A percentile compares a stretch with the other conserved stretches of the same genome.
phyloP scores from a whole-genome alignment of 2,888 invertebrate species.

The Eupithecia abbreviata region DNA sequence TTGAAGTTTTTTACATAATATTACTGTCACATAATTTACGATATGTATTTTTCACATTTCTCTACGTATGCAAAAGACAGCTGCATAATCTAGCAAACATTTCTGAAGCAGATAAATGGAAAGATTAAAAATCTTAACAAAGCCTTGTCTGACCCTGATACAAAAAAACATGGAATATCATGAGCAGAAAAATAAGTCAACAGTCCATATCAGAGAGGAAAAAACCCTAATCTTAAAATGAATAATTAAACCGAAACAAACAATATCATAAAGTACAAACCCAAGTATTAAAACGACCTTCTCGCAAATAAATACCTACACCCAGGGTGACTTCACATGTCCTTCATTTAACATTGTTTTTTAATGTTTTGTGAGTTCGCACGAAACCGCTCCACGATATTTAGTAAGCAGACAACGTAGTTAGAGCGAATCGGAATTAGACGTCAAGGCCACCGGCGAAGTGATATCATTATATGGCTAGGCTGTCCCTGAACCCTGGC shows the following conservation, averaged over 20 bases:
- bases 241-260: constrained; percentile 25
- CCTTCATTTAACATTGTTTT: constrained; percentile 45
- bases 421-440: constrained; percentile 78
- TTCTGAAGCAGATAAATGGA: background rate
- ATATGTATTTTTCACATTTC: background rate
- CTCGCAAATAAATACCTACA: constrained; percentile 35
- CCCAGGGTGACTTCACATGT: constrained; percentile 43
- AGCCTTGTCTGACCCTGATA: background rate
- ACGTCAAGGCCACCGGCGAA: constrained; percentile 74
- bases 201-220: constrained; percentile 1
- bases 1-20: background rate
- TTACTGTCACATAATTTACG: background rate
- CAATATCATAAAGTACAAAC: constrained; percentile 37
- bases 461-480: constrained; percentile 80
- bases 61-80: background rate
- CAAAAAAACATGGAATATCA: background rate
- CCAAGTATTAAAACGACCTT: constrained; percentile 41
- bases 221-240: constrained; percentile 15
- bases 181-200: background rate
- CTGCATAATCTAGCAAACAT: background rate
- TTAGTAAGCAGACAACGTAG: constrained; percentile 78
- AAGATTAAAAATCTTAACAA: background rate
- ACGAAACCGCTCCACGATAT: constrained; percentile 50
- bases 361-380: constrained; percentile 41
- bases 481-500: constrained; percentile 79